Base-by-base conservation (phyloP, 2,797 vertebrate genomes). In the Myotis findleyi region DNA sequence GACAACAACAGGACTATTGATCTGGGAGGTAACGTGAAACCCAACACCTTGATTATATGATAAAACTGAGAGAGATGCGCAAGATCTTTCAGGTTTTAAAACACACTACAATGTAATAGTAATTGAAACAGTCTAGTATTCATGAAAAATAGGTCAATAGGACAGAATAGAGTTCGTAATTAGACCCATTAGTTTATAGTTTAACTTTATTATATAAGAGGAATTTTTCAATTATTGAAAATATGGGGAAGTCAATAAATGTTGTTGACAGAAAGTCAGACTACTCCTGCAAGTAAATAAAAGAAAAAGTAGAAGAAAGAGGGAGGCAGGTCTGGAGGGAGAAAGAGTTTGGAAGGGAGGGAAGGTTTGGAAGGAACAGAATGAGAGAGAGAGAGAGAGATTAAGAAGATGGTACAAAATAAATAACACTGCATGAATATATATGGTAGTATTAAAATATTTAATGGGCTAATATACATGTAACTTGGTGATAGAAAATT, bases 401-500 rank as follows among this genome's bases (percentile, higher is more conserved):
- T 68, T 73, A 90, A 91, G 38, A 53, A 36, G 17, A 4, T 79
- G 7, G 41, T 62, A 66, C 17, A 57, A 87, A 84, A 44, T 82
- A 73, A 87, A 53, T 36, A 86, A 76, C 20, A 79, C 16, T n/a
- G 7, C 57, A 73, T 57, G 64, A 91, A 87, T 91, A 71, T 44
- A 75, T 66, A 49, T 12, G 25, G 23, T 21, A 89, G 33, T 27
- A 73, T 77, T 77, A 66, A 91, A 93, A 91, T 80, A 87, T 44
- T 83, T 82, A 14, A 12, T 49, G 11, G 27, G 18, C 66, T 76
- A 72, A 80, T 84, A 55, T 87, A 33, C 36, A 12, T 89, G 41
- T 36, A 87, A 85, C 25, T 80, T 91, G 49, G 23, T 87, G 71
- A 83, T 41, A 92, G 47, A 91, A 87, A 91, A 86, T 6, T 92